Conservation (phyloP, 1,140 invertebrate species). For the Teleogryllus occipitalis region DNA sequence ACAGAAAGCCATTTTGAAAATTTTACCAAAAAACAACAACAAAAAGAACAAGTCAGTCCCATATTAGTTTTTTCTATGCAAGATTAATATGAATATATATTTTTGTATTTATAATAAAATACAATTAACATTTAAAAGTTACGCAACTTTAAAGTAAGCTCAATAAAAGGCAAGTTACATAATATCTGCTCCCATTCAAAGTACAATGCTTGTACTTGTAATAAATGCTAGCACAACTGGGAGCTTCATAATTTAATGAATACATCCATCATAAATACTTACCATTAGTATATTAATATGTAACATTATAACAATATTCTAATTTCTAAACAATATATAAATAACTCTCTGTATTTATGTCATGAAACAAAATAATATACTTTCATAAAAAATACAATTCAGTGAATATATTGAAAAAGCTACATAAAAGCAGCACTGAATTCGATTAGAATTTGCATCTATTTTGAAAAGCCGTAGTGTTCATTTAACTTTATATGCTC, state of each 20-base stretch:
- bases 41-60: background rate
- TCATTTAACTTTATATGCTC: background rate
- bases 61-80: background rate
- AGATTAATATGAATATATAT: slow-evolving; percentile 2
- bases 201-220: background rate
- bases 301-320: background rate
- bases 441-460: background rate
- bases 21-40: background rate
- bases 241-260: background rate
- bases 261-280: background rate
- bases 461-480: background rate
- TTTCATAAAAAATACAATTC: slow-evolving; percentile 2
- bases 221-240: background rate
- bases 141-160: background rate
- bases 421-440: background rate
- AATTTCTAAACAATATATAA: slow-evolving; percentile 2
- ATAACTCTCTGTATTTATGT: slow-evolving; percentile 1
- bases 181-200: background rate
- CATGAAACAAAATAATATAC: slow-evolving; percentile 1
- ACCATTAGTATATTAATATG: slow-evolving; percentile 2
- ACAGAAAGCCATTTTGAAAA: background rate
- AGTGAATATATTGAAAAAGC: background rate
- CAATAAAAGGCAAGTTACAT: slow-evolving; percentile 1
- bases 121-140: slow-evolving; percentile 6
- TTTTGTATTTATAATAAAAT: background rate